phyloP scores from a whole-genome alignment of 2,797 vertebrate species.

The Cichlasoma orientale region DNA sequence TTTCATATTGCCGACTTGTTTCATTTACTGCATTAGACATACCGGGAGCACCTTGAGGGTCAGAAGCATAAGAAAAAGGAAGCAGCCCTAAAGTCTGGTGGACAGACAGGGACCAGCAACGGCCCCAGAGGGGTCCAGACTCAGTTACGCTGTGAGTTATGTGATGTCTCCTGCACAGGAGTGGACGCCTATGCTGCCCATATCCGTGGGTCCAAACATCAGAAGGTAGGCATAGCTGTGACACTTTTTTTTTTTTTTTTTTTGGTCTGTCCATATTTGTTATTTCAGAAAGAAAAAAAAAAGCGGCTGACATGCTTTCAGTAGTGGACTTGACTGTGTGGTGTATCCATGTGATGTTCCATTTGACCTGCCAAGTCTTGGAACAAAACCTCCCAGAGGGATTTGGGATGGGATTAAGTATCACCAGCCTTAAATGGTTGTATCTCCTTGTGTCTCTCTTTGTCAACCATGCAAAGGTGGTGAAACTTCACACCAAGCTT shows the following conservation, averaged over 20 bases:
- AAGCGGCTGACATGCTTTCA: neutral
- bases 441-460: constrained; percentile 31
- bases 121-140: constrained; percentile 74
- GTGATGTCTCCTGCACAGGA: constrained; percentile 83
- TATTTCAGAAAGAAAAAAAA: constrained; percentile 1
- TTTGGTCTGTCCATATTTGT: neutral
- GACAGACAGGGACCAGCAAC: constrained; percentile 58
- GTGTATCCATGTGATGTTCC: constrained; percentile 28
- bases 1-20: neutral
- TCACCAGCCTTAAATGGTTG: constrained; percentile 27
- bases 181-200: constrained; percentile 80
- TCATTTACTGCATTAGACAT: constrained; percentile 74
- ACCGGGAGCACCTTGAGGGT: constrained; percentile 85
- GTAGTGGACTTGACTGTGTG: neutral
- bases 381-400: constrained; percentile 22
- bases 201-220: constrained; percentile 83
- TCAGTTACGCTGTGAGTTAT: constrained; percentile 84
- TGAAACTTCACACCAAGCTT: constrained; percentile 87
- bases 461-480: constrained; percentile 77
- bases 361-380: constrained; percentile 31
- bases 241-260: neutral
- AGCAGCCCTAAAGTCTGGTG: constrained; percentile 78
- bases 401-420: constrained; percentile 38
- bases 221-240: constrained; percentile 75
- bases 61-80: constrained; percentile 90